phyloP scores from a whole-genome alignment of 2,113 vertebrate genomes.

The Tyto alba region DNA sequence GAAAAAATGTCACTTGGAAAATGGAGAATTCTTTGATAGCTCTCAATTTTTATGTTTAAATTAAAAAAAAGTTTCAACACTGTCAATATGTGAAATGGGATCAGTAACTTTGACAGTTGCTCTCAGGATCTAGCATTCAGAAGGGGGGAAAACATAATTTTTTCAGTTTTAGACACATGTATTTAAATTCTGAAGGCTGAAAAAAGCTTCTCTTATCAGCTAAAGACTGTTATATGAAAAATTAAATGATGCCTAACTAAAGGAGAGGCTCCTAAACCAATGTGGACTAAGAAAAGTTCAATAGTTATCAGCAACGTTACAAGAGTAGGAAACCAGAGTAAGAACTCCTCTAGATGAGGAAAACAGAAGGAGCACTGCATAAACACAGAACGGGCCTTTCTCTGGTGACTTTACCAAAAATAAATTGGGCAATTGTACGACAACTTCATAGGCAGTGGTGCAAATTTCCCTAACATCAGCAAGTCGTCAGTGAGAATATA shows the following conservation, averaged over 20 bases:
- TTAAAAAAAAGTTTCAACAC: background rate
- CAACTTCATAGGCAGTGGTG: slow-evolving; percentile 22
- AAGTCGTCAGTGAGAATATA: slow-evolving; percentile 50
- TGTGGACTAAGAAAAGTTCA: background rate
- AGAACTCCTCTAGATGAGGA: background rate
- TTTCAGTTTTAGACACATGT: background rate
- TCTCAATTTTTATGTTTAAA: background rate
- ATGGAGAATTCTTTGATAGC: background rate
- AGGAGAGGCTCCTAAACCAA: background rate
- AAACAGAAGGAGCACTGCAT: background rate
- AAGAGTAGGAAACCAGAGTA: background rate
- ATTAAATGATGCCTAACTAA: background rate
- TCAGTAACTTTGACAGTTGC: background rate
- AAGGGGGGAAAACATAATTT: background rate
- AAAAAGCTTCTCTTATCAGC: background rate
- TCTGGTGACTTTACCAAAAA: slow-evolving; percentile 31
- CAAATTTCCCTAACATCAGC: slow-evolving; percentile 51
- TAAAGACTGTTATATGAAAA: background rate
- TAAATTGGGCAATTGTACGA: background rate
- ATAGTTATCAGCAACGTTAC: background rate
- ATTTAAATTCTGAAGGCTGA: background rate
- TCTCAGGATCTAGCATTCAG: background rate
- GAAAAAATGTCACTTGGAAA: background rate
- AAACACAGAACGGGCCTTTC: background rate
- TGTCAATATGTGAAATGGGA: background rate